Percentiles rank a stretch among this genome's conserved stretches.
phyloP scores from a whole-genome alignment of 2,888 invertebrate species.

The Julus scanicus region DNA sequence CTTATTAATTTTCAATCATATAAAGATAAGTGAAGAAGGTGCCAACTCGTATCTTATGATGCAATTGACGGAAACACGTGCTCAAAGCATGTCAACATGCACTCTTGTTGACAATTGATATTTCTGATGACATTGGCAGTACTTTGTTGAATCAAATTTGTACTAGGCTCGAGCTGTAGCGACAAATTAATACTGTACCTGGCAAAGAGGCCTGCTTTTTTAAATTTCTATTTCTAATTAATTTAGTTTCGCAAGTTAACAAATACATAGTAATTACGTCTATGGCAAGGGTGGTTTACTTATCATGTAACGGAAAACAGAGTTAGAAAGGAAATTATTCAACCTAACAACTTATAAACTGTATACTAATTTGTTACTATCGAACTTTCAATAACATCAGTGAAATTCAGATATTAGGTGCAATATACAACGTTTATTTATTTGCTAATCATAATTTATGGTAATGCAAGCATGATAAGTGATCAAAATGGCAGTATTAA shows the following conservation, averaged over 20 bases:
- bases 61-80: background rate
- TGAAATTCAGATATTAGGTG: too few species aligned
- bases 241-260: background rate
- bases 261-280: background rate
- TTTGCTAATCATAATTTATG: too few species aligned
- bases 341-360: too few species aligned
- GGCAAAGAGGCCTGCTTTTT: too few species aligned
- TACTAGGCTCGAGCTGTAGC: constrained; percentile 4
- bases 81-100: background rate
- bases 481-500: too few species aligned
- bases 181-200: background rate
- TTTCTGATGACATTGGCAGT: background rate
- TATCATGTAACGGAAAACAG: background rate
- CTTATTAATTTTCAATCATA: background rate
- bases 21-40: background rate
- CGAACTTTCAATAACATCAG: too few species aligned
- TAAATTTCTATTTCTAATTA: too few species aligned
- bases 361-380: too few species aligned
- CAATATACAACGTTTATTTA: too few species aligned
- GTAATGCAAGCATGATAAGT: too few species aligned
- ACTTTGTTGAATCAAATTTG: background rate
- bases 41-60: background rate
- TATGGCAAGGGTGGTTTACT: background rate
- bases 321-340: too few species aligned
- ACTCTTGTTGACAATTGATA: background rate